phyloP scores from a whole-genome alignment of 2,888 invertebrate genomes.

The Sepioteuthis lessoniana region DNA sequence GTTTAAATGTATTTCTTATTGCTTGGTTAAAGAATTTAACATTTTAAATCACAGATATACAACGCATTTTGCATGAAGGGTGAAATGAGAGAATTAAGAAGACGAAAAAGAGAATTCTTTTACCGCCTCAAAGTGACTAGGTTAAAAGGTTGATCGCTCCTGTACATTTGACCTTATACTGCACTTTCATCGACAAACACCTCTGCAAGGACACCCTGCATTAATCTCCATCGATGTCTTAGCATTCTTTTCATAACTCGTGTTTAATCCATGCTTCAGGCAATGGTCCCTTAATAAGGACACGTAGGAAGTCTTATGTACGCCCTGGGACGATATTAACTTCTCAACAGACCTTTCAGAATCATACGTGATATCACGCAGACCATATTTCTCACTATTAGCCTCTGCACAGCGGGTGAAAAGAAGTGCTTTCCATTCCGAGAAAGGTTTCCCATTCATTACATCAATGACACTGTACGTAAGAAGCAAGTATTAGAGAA shows the following conservation, averaged over 20 bases:
- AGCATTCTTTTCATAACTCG: not conserved
- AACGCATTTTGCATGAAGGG: not conserved
- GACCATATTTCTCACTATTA: not conserved
- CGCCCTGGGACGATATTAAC: not conserved
- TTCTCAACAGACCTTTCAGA: not conserved
- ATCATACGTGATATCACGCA: conserved; percentile 23
- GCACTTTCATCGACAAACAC: not conserved
- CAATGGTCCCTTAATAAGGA: not conserved
- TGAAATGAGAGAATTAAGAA: not conserved
- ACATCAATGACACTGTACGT: not conserved
- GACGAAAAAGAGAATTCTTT: not conserved
- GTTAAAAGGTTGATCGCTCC: not conserved
- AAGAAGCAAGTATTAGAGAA: not conserved
- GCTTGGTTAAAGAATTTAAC: no score
- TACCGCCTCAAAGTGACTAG: not conserved
- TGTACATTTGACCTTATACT: not conserved
- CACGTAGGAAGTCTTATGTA: not conserved
- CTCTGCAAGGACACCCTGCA: not conserved
- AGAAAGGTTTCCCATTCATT: not conserved
- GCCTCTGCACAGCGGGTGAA: not conserved
- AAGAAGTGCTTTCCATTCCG: not conserved
- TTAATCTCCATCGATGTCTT: not conserved
- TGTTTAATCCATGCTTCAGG: not conserved
- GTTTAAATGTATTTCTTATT: no score
- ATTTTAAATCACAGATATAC: not conserved